These are phyloP conservation scores for Brachyistius frenatus DNA, from an alignment of 2,113 vertebrate species.

Conservation along the genomic window DNA sequence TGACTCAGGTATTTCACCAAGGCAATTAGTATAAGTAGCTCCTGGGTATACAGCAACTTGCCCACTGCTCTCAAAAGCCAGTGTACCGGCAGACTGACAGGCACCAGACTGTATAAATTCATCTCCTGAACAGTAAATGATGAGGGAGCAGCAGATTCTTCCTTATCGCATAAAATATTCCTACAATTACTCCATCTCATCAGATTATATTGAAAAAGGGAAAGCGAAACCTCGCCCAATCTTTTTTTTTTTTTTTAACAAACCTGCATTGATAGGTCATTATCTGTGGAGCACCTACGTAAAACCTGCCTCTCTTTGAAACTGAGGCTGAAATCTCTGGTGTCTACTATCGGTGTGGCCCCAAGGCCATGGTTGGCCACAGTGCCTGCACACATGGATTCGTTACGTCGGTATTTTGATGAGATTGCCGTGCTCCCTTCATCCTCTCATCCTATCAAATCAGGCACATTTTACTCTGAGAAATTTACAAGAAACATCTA, in stretches of 20 bases:
- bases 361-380: conserved; percentile 27
- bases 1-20: conserved; percentile 27
- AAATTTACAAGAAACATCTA: conserved; percentile 12
- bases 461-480: conserved; percentile 4
- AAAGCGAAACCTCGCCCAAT: conserved; percentile 9
- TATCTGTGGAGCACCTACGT: conserved; percentile 7
- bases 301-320: conserved; percentile 21
- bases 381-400: conserved; percentile 36
- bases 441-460: conserved; percentile 26
- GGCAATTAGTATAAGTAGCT: conserved; percentile 24
- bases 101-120: neutral
- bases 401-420: conserved; percentile 53
- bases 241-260: conserved; percentile 42
- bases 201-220: conserved; percentile 40
- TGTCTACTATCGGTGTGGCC: conserved; percentile 5
- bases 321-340: conserved; percentile 20
- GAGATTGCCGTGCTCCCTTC: conserved; percentile 29
- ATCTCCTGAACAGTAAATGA: conserved; percentile 20
- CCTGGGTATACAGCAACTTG: conserved; percentile 8
- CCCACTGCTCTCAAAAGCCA: conserved; percentile 13
- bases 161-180: conserved; percentile 34
- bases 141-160: conserved; percentile 20
- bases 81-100: conserved; percentile 11
- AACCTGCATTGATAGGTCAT: conserved; percentile 40
- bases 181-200: conserved; percentile 29